Percentiles rank a stretch among this genome's conserved stretches.
Conservation (phyloP, 2,797 vertebrate genomes). For the Enteromius thamalakanensis region DNA sequence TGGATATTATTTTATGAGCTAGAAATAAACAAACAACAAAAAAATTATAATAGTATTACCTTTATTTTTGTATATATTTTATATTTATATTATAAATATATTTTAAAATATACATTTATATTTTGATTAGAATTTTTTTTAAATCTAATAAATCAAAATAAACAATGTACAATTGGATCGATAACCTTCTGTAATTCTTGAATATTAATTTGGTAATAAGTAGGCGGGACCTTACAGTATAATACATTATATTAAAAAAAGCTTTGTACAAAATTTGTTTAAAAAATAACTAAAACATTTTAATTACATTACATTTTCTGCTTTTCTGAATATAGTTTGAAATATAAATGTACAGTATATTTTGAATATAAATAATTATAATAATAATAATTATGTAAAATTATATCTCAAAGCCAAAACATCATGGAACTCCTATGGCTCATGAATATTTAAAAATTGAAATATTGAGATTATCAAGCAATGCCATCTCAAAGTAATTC, state of each 20-base stretch:
- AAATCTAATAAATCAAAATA: neutral
- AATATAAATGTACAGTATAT: neutral
- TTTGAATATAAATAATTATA: neutral
- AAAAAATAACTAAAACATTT: no score
- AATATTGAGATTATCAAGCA: neutral
- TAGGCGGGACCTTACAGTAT: no score
- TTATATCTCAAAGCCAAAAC: neutral
- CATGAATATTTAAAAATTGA: neutral
- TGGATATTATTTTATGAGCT: neutral
- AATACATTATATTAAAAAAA: no score
- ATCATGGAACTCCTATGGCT: neutral
- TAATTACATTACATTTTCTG: neutral
- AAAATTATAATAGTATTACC: no score
- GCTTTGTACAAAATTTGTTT: no score
- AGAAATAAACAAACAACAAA: neutral
- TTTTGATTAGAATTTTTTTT: neutral
- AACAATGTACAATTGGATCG: neutral
- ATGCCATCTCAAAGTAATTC: neutral
- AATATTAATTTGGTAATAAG: neutral
- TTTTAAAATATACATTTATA: neutral
- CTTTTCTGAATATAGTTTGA: neutral
- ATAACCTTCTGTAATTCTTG: neutral
- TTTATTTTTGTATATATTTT: no score
- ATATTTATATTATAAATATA: no score
- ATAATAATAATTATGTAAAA: neutral